Percentiles rank a stretch among this genome's conserved stretches.
Conservation (phyloP, 2,113 vertebrate species). For the Catharus minimus region DNA sequence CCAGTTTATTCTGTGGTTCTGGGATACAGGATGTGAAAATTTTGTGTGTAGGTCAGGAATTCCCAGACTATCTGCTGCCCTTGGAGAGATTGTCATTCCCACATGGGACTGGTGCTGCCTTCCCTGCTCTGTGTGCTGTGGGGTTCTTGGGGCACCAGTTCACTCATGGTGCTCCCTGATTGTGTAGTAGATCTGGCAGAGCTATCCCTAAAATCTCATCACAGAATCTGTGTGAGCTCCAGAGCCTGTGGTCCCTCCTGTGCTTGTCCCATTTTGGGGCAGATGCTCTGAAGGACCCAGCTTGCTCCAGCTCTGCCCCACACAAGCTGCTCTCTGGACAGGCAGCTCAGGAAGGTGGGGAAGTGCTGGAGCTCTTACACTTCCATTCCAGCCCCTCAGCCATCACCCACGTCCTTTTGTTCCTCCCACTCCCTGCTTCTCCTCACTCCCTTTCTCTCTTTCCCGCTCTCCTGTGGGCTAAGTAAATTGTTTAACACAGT, state of each 20-base stretch:
- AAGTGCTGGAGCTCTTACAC: neutral
- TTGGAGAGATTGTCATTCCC: neutral
- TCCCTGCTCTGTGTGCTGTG: neutral
- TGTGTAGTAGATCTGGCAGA: neutral
- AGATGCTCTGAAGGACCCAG: neutral
- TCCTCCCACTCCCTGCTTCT: neutral
- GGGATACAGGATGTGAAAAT: neutral
- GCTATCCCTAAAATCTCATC: rapidly evolving
- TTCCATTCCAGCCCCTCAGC: neutral
- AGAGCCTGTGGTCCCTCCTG: neutral
- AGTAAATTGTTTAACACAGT: neutral
- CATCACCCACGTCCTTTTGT: neutral
- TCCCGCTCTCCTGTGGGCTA: neutral
- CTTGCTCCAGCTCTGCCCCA: neutral
- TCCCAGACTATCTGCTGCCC: rapidly evolving
- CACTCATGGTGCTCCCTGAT: rapidly evolving
- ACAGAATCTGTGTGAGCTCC: rapidly evolving
- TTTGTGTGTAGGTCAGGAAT: neutral
- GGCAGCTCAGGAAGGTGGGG: neutral
- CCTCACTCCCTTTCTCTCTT: neutral
- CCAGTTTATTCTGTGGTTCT: neutral
- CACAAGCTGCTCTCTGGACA: neutral
- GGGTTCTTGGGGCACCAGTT: neutral
- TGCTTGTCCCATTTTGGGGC: neutral
- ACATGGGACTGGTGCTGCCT: neutral